Evolutionary conservation across 2,888 invertebrate species (phyloP).

Genomic region (Scaptomyza flava): DNA sequence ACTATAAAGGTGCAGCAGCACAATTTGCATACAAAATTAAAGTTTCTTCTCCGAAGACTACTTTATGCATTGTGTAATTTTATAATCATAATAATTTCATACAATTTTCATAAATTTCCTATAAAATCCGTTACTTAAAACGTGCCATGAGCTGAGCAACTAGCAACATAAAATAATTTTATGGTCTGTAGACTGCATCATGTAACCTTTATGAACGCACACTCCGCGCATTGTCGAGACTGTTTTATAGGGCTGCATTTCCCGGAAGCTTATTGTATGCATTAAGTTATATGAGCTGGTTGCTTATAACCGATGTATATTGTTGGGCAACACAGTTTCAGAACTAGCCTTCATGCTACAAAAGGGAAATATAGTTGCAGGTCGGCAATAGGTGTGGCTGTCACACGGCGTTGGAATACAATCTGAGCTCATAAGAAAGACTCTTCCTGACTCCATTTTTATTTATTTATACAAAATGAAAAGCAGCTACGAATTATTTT

Average conservation of each 20-base stretch:
- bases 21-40: slow-evolving; percentile 8
- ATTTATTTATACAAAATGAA: slow-evolving; percentile 13
- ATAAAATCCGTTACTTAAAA: background rate
- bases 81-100: slow-evolving; percentile 18
- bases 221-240: slow-evolving; percentile 4
- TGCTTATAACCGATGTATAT: slow-evolving; percentile 2
- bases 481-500: slow-evolving; percentile 21
- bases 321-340: slow-evolving; percentile 9
- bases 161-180: slow-evolving; percentile 30
- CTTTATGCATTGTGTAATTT: slow-evolving; percentile 29
- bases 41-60: background rate
- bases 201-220: slow-evolving; percentile 15
- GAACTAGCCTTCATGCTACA: background rate
- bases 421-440: slow-evolving; percentile 36
- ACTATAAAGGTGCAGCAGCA: background rate
- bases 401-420: slow-evolving; percentile 4
- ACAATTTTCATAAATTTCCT: slow-evolving; percentile 9
- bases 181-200: slow-evolving; percentile 15
- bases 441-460: slow-evolving; percentile 8
- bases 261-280: slow-evolving; percentile 20
- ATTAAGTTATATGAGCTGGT: slow-evolving; percentile 34
- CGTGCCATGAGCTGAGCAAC: background rate
- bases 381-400: slow-evolving; percentile 10
- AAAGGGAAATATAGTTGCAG: slow-evolving; percentile 2
- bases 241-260: slow-evolving; percentile 16